Evolutionary conservation across 2,113 vertebrate species (phyloP).

Genomic region (Bubo scandiacus): DNA sequence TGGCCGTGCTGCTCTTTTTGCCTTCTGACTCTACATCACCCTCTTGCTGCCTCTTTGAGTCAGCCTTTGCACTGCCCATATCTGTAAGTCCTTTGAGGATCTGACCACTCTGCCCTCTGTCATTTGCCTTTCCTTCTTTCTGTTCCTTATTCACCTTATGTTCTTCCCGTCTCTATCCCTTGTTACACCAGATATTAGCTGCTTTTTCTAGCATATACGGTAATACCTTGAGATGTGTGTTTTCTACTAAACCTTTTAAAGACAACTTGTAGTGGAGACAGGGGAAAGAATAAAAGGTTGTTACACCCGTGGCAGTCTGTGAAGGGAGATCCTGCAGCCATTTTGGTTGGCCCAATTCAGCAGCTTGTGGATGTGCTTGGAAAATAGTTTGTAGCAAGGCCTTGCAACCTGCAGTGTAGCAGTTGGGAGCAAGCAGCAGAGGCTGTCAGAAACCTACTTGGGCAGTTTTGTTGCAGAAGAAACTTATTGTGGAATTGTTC

Average conservation of each 20-base stretch:
- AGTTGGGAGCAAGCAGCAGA: neutral
- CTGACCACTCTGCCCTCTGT: neutral
- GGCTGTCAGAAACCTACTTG: neutral
- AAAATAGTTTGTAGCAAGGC: neutral
- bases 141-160: neutral
- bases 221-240: neutral
- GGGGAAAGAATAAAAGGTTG: neutral
- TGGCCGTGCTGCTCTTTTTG: neutral
- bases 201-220: neutral
- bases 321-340: neutral
- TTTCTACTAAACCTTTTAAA: neutral
- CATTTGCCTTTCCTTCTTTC: neutral
- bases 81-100: neutral
- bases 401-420: neutral
- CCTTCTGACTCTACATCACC: neutral
- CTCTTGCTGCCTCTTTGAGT: neutral
- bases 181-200: neutral
- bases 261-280: neutral
- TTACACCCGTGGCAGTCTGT: neutral
- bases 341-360: neutral
- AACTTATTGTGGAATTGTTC: neutral
- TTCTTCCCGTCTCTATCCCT: neutral
- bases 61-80: neutral
- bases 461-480: neutral
- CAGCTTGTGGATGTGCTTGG: neutral